Conservation (phyloP, 2,888 invertebrate genomes). For the Pterostichus madidus region DNA sequence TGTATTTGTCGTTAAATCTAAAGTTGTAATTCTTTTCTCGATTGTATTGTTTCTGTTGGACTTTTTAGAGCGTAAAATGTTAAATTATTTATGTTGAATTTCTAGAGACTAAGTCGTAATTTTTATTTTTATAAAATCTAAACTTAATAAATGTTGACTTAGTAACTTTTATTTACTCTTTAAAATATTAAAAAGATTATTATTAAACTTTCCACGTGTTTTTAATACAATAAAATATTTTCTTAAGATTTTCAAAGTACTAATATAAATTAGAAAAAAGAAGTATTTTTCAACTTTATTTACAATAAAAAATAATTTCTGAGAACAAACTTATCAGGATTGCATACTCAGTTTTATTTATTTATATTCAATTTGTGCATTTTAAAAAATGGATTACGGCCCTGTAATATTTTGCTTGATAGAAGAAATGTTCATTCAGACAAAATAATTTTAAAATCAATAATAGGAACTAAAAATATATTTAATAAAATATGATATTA, state of each 20-base stretch:
- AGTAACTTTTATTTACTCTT: constrained; percentile 50
- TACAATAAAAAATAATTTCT: too few species aligned
- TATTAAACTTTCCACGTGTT: background rate
- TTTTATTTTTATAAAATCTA: constrained; percentile 66
- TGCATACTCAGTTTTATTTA: too few species aligned
- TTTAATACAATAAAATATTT: background rate
- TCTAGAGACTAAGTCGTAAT: constrained; percentile 63
- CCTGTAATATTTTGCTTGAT: too few species aligned
- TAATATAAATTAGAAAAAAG: too few species aligned
- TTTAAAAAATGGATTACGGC: too few species aligned
- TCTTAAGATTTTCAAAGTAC: background rate
- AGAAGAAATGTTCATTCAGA: too few species aligned
- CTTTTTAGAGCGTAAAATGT: constrained; percentile 59
- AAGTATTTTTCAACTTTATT: too few species aligned
- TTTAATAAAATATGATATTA: too few species aligned
- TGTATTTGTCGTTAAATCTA: constrained; percentile 51
- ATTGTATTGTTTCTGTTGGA: constrained; percentile 63
- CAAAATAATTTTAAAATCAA: too few species aligned
- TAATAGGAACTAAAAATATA: too few species aligned
- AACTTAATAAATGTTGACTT: constrained; percentile 66
- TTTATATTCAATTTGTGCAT: too few species aligned
- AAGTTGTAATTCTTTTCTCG: constrained; percentile 41
- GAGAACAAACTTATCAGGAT: too few species aligned
- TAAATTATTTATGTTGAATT: constrained; percentile 66
- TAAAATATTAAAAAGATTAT: constrained; percentile 9